Conservation (phyloP, 2,797 vertebrate genomes). For the Numenius phaeopus region DNA sequence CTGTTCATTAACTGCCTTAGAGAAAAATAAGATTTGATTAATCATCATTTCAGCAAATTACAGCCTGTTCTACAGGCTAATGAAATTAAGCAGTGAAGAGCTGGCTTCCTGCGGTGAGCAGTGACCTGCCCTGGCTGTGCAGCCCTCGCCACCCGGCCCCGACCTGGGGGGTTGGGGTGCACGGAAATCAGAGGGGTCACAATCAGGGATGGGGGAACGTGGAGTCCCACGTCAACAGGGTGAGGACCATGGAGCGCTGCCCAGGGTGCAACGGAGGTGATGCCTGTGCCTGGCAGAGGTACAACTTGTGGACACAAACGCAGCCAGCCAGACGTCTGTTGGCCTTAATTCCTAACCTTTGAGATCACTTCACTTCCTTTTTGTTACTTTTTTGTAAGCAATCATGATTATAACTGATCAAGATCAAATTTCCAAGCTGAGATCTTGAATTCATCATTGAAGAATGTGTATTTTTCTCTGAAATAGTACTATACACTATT, state of each 20-base stretch:
- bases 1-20: constrained; percentile 42
- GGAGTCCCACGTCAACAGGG: rapidly evolving
- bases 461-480: not conserved
- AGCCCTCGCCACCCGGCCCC: not conserved
- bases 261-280: rapidly evolving
- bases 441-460: not conserved
- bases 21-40: constrained; percentile 48
- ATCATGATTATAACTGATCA: not conserved
- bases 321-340: not conserved
- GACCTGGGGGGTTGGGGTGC: not conserved
- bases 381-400: not conserved
- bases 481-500: not conserved
- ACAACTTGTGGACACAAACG: rapidly evolving
- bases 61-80: not conserved
- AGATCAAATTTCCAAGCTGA: constrained; percentile 10
- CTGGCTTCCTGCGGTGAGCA: not conserved
- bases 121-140: not conserved
- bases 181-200: not conserved
- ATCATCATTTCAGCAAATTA: constrained; percentile 36
- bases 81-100: not conserved
- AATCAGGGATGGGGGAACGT: rapidly evolving
- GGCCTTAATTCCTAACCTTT: not conserved
- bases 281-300: not conserved
- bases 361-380: not conserved
- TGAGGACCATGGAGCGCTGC: rapidly evolving